phyloP scores from a whole-genome alignment of 2,113 vertebrate species.

The Apus apus region DNA sequence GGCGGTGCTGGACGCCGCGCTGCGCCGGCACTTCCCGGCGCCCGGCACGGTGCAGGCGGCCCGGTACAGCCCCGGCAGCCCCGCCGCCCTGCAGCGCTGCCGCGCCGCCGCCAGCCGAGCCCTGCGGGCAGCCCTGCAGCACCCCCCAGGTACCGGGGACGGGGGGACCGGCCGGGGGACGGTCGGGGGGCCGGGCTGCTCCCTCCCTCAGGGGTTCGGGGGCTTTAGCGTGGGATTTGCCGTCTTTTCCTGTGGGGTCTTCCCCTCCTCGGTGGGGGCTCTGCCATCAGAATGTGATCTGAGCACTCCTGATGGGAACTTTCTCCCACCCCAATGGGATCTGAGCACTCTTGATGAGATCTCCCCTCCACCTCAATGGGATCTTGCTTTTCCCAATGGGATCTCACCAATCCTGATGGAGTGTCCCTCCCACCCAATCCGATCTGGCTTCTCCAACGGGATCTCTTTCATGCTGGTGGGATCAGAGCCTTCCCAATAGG shows the following conservation, averaged over 20 bases:
- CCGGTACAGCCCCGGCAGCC: constrained; percentile 26
- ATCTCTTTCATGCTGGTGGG: neutral
- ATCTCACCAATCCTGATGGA: neutral
- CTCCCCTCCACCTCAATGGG: neutral
- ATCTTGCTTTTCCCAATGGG: neutral
- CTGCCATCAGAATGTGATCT: neutral
- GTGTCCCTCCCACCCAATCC: accelerated
- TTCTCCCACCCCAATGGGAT: too few relatives aligned
- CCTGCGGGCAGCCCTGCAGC: constrained; percentile 64
- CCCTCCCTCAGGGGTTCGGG: neutral
- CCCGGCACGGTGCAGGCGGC: constrained; percentile 70
- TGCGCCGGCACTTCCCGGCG: constrained; percentile 50
- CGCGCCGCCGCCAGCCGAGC: constrained; percentile 48
- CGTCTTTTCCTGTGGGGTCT: neutral
- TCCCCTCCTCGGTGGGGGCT: neutral
- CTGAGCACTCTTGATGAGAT: neutral
- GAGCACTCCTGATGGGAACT: neutral
- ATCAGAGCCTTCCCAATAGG: neutral
- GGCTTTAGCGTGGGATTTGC: neutral
- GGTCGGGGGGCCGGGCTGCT: neutral
- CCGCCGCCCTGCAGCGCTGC: neutral
- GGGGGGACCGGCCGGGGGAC: neutral
- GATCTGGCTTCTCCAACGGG: neutral
- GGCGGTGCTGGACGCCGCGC: neutral
- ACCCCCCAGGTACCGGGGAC: neutral